Base-by-base conservation (phyloP, 2,797 vertebrate genomes). In the Uromys caudimaculatus region DNA sequence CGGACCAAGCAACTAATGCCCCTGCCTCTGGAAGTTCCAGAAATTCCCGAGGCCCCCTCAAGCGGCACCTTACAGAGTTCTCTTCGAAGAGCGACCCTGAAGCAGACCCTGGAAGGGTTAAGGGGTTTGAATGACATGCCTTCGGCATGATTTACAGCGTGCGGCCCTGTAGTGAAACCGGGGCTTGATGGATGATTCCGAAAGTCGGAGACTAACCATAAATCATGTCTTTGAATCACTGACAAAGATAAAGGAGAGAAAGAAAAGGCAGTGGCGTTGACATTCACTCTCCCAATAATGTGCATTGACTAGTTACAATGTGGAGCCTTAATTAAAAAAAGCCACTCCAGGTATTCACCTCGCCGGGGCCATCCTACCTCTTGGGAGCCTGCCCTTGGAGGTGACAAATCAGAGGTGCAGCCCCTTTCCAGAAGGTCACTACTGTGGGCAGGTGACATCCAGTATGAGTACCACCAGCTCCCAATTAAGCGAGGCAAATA, bases 211-310 rank as follows among this genome's bases (percentile, higher is more conserved):
- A 99, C 99, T 98, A 99, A 99, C 99, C 99, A 99, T 99, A 99
- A 99, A 99, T 99, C 99, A 99, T 99, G 99, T 99, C 99, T 99
- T 99, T 99, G 99, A 99, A 99, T 99, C 99, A 99, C 99, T 99
- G 99, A 99, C 99, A 99, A 99, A 99, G 99, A 99, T 99, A 99
- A 99, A 99, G 99, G 99, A 99, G 99, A 99, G 99, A 99, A 99
- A 99, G 99, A 99, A 99, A 99, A 99, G 99, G 99, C 99, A 99
- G 99, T 99, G 99, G 99, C 99, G 99, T 99, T 99, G 99, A 99
- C 99, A 99, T 99, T 99, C 99, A 99, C 99, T 99, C 99, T 99
- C 99, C 99, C 99, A 99, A 99, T 99, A 99, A 99, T 99, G 99
- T 99, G 99, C 99, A 99, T 99, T 99, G 99, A 99, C 99, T 99